Evolutionary conservation across 2,113 vertebrate species (phyloP), one percentile per base, ranked within the genome.

Genomic region (Dasyprocta punctata): DNA sequence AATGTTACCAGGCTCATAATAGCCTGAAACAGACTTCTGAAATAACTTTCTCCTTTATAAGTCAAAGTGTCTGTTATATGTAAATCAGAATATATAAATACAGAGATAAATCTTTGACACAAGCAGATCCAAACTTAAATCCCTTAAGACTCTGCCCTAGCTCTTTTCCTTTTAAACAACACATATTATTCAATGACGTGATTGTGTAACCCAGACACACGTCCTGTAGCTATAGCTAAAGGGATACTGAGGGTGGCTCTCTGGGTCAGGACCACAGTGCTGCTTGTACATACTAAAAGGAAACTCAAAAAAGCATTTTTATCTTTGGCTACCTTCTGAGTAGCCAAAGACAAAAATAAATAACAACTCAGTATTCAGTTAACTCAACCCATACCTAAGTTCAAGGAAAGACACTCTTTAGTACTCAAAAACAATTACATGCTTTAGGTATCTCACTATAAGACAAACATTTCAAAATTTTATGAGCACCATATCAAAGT

Each of bases 71-170:
- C 89, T 71, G 77, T 78, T 69, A 80, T 38, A 47, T 11, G 71
- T 94, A 41, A 71, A 92, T 81, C 65, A 89, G 44, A 52, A 97
- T 52, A 96, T 60, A 83, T 20, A 95, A 90, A 92, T 63, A 77
- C 30, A 77, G 54, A 92, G 54, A 49, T 38, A 44, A 94, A 24
- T 92, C 92, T 58, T 77, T 67, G 36, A 92, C 16, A 56, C 47
- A 65, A 28, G 36, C 86, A 7, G 14, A 61, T 77, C 54, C 38
- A 89, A 83, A 78, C 44, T 47, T 86, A 67, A 93, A 63, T 87
- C 26, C 47, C 19, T 93, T 52, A 63, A 16, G 60, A 63, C 58
- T 94, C 52, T 86, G 44, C 4, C 38, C 30, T 77, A 19, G 44
- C 19, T 61, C 81, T 49, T 92, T 33, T 86, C 58, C 60, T 92